phyloP scores from a whole-genome alignment of 1,140 invertebrate species.

The Penaeus chinensis region DNA sequence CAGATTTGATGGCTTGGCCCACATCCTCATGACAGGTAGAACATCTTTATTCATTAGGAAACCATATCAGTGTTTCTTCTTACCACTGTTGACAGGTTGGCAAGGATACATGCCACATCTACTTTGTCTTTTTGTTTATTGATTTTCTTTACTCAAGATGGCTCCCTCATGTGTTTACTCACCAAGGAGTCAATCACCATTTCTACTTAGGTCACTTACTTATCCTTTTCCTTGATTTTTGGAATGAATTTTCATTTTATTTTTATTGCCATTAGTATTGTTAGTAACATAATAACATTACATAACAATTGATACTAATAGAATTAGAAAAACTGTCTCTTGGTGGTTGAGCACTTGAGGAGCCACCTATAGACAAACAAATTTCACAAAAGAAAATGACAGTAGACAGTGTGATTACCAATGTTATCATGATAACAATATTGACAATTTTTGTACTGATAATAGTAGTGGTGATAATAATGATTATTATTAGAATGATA shows the following conservation, averaged over 20 bases:
- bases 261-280: not conserved
- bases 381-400: too few relatives aligned
- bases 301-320: not conserved
- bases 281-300: not conserved
- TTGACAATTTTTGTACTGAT: too few relatives aligned
- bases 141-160: too few relatives aligned
- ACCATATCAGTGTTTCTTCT: not conserved
- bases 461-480: too few relatives aligned
- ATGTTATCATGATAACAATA: too few relatives aligned
- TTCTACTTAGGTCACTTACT: too few relatives aligned
- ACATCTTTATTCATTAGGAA: not conserved
- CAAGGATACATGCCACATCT: too few relatives aligned
- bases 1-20: conserved; percentile 32
- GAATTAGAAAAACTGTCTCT: not conserved
- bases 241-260: not conserved
- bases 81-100: not conserved
- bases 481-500: too few relatives aligned
- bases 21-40: conserved; percentile 58
- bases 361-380: not conserved
- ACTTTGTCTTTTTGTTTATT: too few relatives aligned
- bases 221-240: not conserved
- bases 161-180: too few relatives aligned
- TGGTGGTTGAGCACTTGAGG: not conserved
- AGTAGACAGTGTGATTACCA: too few relatives aligned
- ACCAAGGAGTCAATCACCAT: too few relatives aligned